Conservation (phyloP, 2,113 vertebrate species). For the Anarrhichthys ocellatus region DNA sequence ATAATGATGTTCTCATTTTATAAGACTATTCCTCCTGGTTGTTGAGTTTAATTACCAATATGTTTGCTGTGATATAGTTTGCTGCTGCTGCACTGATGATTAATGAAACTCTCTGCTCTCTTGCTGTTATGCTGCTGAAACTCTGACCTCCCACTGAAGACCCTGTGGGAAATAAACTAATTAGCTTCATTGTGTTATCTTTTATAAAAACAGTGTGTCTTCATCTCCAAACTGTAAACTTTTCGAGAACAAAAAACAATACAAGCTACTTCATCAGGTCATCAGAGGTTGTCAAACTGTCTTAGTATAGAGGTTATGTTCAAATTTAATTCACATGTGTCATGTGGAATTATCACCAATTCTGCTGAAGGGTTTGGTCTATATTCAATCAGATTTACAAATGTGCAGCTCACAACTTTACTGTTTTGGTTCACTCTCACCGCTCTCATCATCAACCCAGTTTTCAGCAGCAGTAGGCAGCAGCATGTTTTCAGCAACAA, state of each 20-base stretch:
- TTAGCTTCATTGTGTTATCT: constrained; percentile 33
- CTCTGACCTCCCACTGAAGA: constrained; percentile 25
- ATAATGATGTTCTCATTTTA: background rate
- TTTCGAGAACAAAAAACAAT: background rate
- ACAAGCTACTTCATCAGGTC: background rate
- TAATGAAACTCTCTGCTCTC: constrained; percentile 36
- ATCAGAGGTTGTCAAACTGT: background rate
- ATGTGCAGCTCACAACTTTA: background rate
- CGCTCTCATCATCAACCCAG: background rate
- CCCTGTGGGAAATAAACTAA: constrained; percentile 29
- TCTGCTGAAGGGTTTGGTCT: too few relatives aligned
- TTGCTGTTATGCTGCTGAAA: constrained; percentile 10
- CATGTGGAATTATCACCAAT: background rate
- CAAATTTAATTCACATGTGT: background rate
- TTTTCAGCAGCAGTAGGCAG: too few relatives aligned
- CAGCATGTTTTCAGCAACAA: background rate
- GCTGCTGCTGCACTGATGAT: constrained; percentile 30
- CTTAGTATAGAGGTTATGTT: background rate
- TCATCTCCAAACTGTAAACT: constrained; percentile 1
- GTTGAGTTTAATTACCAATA: constrained; percentile 11
- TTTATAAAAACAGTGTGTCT: constrained; percentile 36
- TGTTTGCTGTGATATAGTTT: constrained; percentile 3
- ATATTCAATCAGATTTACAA: too few relatives aligned
- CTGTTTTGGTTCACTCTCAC: background rate
- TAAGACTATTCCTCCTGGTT: constrained; percentile 11